Base-by-base conservation (phyloP, 2,888 invertebrate genomes). In the Acholoe squamosa region DNA sequence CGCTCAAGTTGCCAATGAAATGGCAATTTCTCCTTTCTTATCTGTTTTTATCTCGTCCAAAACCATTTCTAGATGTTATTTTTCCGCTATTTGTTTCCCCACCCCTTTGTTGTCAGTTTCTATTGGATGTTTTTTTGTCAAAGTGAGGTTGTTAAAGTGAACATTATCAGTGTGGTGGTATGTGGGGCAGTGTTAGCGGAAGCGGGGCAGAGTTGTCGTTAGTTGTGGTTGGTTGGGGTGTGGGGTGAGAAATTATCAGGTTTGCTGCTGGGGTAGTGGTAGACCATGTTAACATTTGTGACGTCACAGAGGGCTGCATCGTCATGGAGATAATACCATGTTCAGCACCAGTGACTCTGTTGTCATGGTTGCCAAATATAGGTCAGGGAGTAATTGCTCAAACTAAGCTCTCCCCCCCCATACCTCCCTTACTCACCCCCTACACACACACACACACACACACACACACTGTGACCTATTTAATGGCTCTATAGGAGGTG, bases 341-440 rank as follows among this genome's bases (percentile, higher is more conserved):
- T 28, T 25, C 71, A 25, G 25, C n/a, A 25, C 71, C 3, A 28
- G 71, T 71, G 71, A 14, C 28, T 25, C 71, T 28, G 28, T 71
- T 71, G 25, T 71, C 71, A 71, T 25, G 71, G 71, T 28, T 14
- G 71, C 71, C 71, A 71, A 71, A 71, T 71, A 71, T 71, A 71
- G 71, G 71, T 71, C 71, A 71, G 28, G 71, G 19, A 16, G 25
- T n/a, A 71, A 71, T 28, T 71, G 71, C 71, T 71, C 71, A 25
- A 22, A 71, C 25, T 71, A 22, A n/a, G 71, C 71, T 28, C 28
- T 5, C 28, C 71, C 61, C 61, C 61, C 61, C n/a, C 22, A n/a
- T n/a, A n/a, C n/a, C n/a, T n/a, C 61, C 1, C 7, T 61, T 19
- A 61, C 61, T 10, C 61, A 61, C 61, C 14, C 61, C 61, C 19